Evolutionary conservation across 1,140 invertebrate genomes (phyloP), one percentile per base, ranked within the genome.

Genomic region (Armadillidium nasatum): DNA sequence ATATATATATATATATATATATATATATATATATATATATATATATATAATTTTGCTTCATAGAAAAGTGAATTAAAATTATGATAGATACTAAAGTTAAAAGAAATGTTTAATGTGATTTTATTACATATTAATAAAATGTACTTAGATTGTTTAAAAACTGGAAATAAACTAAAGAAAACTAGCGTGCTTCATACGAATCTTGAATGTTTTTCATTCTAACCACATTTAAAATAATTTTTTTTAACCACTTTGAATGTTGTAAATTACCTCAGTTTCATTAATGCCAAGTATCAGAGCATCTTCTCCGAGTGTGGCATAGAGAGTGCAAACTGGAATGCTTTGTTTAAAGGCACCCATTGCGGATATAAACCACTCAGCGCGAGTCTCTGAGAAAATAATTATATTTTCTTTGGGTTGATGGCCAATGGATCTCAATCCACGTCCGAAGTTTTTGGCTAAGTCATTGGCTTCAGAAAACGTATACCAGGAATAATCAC

Each of bases 311-410:
- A 99, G 87, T 0, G 96, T 99, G 0, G 97, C 93, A 84, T 99
- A 99, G 76, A 99, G 91, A 0, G 97, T 99, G 0, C 97, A 95
- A 79, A 99, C 92, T 88, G 87, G 84, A 84, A 95, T 91, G 84
- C 93, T 95, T 84, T 94, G 93, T 83, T 94, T 96, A 85, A 98
- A 96, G 84, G 94, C 93, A 68, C 94, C 94, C 83, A 97, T 92
- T 7, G 95, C 93, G 0, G 94, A 91, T 50, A 98, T 90, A 89
- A 99, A 92, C 96, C 97, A 99, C 87, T 99, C 96, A 23, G 92
- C 92, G 79, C 96, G 87, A 0, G 97, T 99, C 87, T 99, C 97
- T 0, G 96, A 94, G 86, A 98, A 99, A 81, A 99, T 93, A 19
- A 94, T 92, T 76, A 99, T 86, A 81, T 93, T 94, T 71, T 89